These are phyloP conservation scores for Mesitornis unicolor DNA, from an alignment of 2,113 vertebrate genomes.

Conservation along the genomic window DNA sequence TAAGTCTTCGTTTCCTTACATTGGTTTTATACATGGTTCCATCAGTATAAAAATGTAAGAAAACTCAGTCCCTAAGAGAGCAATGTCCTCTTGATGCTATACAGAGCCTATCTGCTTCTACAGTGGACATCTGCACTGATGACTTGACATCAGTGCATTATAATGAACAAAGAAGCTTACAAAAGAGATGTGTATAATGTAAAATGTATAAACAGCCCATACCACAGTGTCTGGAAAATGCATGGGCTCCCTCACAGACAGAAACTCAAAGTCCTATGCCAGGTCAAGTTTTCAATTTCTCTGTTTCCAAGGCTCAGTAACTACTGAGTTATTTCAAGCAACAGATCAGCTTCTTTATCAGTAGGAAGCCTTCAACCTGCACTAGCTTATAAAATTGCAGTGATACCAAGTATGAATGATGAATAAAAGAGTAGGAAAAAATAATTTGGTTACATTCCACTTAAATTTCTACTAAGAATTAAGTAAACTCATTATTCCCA, in stretches of 20 bases:
- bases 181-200: background rate
- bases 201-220: background rate
- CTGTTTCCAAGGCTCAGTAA: background rate
- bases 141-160: background rate
- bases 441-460: background rate
- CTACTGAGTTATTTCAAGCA: background rate
- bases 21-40: background rate
- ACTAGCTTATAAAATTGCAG: background rate
- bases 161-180: background rate
- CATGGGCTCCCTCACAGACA: background rate
- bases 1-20: background rate
- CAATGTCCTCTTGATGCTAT: background rate
- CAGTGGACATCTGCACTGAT: background rate
- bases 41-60: background rate
- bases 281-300: background rate
- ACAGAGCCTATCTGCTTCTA: background rate
- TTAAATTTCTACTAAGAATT: background rate
- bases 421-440: background rate
- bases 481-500: background rate
- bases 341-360: background rate
- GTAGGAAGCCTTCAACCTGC: background rate
- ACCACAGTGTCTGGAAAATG: background rate
- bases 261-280: background rate
- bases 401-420: background rate
- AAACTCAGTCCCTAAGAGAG: background rate